Conservation (phyloP, 2,113 vertebrate genomes). For the Apteryx mantelli region DNA sequence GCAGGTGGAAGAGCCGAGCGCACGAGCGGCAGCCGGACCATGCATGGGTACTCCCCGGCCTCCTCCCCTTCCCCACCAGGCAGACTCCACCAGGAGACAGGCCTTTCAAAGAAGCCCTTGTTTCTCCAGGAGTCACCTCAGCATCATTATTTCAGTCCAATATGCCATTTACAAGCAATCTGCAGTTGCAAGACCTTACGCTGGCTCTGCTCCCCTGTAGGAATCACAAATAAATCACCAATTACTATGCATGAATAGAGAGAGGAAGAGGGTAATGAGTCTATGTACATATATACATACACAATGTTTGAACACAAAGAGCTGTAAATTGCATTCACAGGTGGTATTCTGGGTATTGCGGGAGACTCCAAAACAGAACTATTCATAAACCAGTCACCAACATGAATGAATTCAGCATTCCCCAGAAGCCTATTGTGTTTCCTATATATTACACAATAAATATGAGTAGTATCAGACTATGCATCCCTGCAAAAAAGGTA, state of each 20-base stretch:
- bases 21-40: fast-evolving
- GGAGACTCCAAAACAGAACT: constrained; percentile 61
- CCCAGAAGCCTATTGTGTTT: constrained; percentile 66
- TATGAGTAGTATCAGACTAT: constrained; percentile 63
- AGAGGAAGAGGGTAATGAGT: constrained; percentile 59
- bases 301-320: constrained; percentile 70
- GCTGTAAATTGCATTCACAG: constrained; percentile 68
- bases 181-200: neutral
- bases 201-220: constrained; percentile 22
- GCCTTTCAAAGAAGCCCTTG: neutral
- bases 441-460: constrained; percentile 69
- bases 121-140: neutral
- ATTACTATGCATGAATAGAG: constrained; percentile 64
- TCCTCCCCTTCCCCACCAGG: neutral
- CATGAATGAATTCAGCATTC: constrained; percentile 61
- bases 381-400: constrained; percentile 66
- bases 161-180: neutral
- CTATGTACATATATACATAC: constrained; percentile 69
- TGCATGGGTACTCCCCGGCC: neutral
- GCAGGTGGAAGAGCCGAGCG: neutral
- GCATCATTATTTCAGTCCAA: neutral
- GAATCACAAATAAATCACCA: constrained; percentile 60
- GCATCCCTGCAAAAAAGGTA: constrained; percentile 51
- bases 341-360: constrained; percentile 56
- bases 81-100: neutral